Evolutionary conservation across 2,888 invertebrate species (phyloP).

Genomic region (Pegoplata infirma): DNA sequence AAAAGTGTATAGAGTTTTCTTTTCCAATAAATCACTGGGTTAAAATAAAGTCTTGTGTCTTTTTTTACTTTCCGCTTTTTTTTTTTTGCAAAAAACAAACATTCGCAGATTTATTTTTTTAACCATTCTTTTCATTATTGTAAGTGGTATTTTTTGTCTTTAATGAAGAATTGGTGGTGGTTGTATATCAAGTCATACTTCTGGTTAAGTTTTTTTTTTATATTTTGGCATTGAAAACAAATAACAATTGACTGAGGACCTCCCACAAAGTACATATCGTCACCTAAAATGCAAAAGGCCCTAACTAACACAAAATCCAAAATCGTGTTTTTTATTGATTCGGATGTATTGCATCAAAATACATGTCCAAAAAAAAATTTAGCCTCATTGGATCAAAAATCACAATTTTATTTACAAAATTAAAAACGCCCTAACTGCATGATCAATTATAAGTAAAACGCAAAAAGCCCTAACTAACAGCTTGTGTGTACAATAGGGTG

Average conservation of each 20-base stretch:
- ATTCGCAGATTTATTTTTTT: conserved; percentile 17
- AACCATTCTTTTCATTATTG: conserved; percentile 41
- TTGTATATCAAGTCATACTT: neutral
- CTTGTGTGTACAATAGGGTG: too few relatives aligned
- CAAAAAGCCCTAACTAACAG: too few relatives aligned
- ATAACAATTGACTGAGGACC: conserved; percentile 32
- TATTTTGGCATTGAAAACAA: neutral
- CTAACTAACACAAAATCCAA: too few relatives aligned
- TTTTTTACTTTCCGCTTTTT: neutral
- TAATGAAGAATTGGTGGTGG: conserved; percentile 43
- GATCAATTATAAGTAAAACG: too few relatives aligned
- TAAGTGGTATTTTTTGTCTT: conserved; percentile 53
- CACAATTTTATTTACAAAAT: too few relatives aligned
- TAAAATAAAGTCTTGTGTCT: conserved; percentile 1
- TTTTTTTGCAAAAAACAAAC: conserved; percentile 16
- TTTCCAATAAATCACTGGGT: conserved; percentile 18
- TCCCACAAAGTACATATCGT: conserved; percentile 52
- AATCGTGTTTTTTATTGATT: too few relatives aligned
- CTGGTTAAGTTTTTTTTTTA: neutral
- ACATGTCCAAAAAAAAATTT: too few relatives aligned
- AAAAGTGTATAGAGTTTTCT: conserved; percentile 12
- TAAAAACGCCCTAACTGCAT: too few relatives aligned
- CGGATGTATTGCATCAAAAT: too few relatives aligned
- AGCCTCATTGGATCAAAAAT: too few relatives aligned
- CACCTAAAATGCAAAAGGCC: too few relatives aligned